Base-by-base conservation (phyloP, 2,888 invertebrate genomes). In the Brachyopa scutellaris region DNA sequence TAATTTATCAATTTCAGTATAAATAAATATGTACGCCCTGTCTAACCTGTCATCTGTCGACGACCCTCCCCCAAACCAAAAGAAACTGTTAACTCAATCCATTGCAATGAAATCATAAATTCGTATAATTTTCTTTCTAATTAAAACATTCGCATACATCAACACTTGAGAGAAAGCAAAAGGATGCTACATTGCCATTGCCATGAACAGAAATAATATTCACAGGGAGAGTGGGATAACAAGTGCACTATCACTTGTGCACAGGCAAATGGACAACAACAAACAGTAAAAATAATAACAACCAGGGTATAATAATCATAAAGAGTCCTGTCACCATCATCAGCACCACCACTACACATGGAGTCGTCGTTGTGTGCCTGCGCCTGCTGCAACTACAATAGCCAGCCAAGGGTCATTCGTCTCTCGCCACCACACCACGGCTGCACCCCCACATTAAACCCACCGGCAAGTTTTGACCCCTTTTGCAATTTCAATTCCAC, bases 251-350 rank as follows among this genome's bases (percentile, higher is more conserved):
- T 17, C 64, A 70, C 76, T 59, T 76, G 76, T 59, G 31, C 29
- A n/a, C 51, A 42, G 17, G 9, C 40, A 66, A 77, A 64, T 69
- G 76, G 77, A 82, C 66, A 77, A 66, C 66, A 82, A 77, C 66
- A 82, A 64, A 73, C 67, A 66, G 53, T 66, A 77, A 66, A 77
- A 70, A 70, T 64, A 67, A 80, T 67, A 74, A 64, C 66, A 77
- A 59, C 69, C 51, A 59, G 55, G 49, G 70, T 45, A 77, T 70
- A 82, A 77, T 77, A 77, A 82, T 72, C 82, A 70, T 82, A 77
- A 77, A 77, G 70, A 82, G 62, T 82, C 82, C 70, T 82, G 77
- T 72, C 76, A 76, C 74, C 59, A 70, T 51, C 69, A 82, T 70
- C 76, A 59, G 15, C 47, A 70, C 76, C 11, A 70, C 62, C 49